Evolutionary conservation across 2,113 vertebrate species (phyloP).

Genomic region (Proteles cristata): DNA sequence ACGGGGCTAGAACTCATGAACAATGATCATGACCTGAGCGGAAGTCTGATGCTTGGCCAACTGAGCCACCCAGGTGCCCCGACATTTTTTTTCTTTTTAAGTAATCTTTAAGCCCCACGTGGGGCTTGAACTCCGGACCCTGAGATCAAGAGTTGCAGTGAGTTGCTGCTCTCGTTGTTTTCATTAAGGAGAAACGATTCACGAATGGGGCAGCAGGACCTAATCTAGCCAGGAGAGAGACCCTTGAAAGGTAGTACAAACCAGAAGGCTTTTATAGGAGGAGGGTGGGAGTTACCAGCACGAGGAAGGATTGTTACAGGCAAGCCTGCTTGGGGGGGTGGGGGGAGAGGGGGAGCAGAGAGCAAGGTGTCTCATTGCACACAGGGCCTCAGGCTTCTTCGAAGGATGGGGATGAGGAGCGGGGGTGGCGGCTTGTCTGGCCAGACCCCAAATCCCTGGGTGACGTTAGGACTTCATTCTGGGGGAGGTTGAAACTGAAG

Average conservation of each 20-base stretch:
- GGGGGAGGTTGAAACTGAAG: not conserved
- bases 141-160: too few relatives aligned
- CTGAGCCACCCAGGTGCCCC: too few relatives aligned
- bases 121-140: too few relatives aligned
- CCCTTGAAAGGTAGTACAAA: accelerated
- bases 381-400: not conserved
- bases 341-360: not conserved
- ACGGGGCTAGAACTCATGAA: too few relatives aligned
- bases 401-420: not conserved
- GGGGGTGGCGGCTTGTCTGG: not conserved
- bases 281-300: not conserved
- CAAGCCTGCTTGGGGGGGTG: not conserved
- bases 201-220: not conserved
- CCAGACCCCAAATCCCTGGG: not conserved
- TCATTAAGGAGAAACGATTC: not conserved
- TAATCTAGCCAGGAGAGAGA: not conserved
- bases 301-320: not conserved
- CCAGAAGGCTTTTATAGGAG: not conserved
- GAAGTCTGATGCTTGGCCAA: too few relatives aligned
- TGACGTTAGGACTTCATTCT: not conserved
- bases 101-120: too few relatives aligned
- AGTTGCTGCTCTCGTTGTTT: not conserved
- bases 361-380: not conserved
- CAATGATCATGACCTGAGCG: too few relatives aligned
- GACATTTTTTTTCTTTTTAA: too few relatives aligned